phyloP scores from a whole-genome alignment of 2,888 invertebrate genomes.

The Strigamia crassipes region DNA sequence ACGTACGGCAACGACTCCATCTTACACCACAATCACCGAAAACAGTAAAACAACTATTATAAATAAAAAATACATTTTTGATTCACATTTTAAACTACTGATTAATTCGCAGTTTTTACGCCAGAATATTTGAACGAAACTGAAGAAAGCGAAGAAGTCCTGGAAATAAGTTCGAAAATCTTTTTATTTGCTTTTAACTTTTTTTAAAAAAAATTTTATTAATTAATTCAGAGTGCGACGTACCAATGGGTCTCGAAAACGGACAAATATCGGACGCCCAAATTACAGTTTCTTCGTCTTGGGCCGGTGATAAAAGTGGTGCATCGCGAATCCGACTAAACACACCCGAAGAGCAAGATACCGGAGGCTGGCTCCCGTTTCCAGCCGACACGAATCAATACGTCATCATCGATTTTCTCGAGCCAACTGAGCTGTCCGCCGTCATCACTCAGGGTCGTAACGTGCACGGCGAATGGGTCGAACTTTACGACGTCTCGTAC shows the following conservation, averaged over 20 bases:
- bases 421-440: slow-evolving; percentile 52
- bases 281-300: slow-evolving; percentile 50
- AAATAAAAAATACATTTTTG: neutral
- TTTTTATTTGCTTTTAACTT: neutral
- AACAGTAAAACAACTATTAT: neutral
- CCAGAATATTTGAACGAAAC: neutral
- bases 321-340: slow-evolving; percentile 49
- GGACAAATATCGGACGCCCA: slow-evolving; percentile 46
- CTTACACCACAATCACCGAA: neutral
- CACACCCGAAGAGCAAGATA: slow-evolving; percentile 51
- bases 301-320: slow-evolving; percentile 47
- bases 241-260: slow-evolving; percentile 50
- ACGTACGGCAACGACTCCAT: neutral
- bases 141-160: neutral
- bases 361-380: slow-evolving; percentile 56
- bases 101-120: neutral
- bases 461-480: slow-evolving; percentile 49
- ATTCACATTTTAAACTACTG: neutral
- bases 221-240: slow-evolving; percentile 47
- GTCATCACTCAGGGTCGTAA: slow-evolving; percentile 54
- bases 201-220: neutral
- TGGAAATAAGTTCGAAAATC: neutral
- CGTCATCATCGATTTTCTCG: slow-evolving; percentile 53
- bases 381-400: slow-evolving; percentile 54
- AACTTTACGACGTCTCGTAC: slow-evolving; percentile 41